Conservation (phyloP, 2,888 invertebrate genomes). For the Pseudeuparius sepicola region DNA sequence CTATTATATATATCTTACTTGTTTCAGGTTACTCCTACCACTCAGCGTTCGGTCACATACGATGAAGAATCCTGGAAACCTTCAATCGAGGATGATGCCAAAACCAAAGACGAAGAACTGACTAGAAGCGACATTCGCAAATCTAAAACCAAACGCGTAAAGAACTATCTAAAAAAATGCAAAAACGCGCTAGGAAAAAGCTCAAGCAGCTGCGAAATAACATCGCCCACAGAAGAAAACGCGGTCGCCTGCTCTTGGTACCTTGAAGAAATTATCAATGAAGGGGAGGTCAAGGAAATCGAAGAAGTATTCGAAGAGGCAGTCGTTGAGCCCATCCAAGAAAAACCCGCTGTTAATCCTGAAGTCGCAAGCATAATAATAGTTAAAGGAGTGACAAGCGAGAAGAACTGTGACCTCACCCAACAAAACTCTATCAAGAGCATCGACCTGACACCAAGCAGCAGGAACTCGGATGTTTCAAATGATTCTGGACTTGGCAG, state of each 20-base stretch:
- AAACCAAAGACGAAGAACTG: conserved; percentile 15
- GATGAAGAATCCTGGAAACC: conserved; percentile 39
- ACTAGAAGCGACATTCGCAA: conserved; percentile 38
- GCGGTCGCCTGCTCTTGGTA: conserved; percentile 34
- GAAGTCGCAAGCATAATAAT: conserved; percentile 33
- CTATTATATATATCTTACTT: conserved; percentile 4
- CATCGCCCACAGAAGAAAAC: conserved; percentile 16
- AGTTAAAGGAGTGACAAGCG: conserved; percentile 24
- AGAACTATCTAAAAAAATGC: conserved; percentile 44
- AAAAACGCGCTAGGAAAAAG: conserved; percentile 39
- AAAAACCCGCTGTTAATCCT: conserved; percentile 16
- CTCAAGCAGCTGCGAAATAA: conserved; percentile 23
- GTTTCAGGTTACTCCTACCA: conserved; percentile 38
- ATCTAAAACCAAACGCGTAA: conserved; percentile 45
- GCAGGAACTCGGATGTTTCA: too few species aligned
- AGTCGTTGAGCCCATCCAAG: conserved; percentile 17
- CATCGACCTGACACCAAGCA: too few species aligned
- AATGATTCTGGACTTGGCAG: too few species aligned
- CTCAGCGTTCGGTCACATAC: conserved; percentile 33
- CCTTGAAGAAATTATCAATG: conserved; percentile 27
- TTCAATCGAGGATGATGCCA: conserved; percentile 28
- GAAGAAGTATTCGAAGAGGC: conserved; percentile 32
- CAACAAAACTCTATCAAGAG: too few species aligned
- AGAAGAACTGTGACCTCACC: conserved; percentile 6
- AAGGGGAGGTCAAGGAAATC: conserved; percentile 32